Conservation (phyloP, 2,888 invertebrate genomes). For the Rotaria magnacalcarata region DNA sequence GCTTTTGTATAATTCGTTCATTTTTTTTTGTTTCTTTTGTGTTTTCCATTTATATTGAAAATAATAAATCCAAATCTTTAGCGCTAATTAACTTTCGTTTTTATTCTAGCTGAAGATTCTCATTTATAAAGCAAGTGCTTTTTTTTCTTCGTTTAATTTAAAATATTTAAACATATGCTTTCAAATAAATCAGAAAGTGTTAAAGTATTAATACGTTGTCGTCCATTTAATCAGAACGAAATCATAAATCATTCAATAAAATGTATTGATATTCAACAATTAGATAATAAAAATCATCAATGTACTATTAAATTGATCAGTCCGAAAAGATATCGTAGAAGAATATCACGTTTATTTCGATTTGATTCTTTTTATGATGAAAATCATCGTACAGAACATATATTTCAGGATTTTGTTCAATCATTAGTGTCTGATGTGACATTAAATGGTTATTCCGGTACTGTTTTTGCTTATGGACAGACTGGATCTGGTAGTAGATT, state of each 20-base stretch:
- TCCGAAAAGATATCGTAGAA: not conserved
- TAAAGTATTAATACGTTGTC: constrained; percentile 16
- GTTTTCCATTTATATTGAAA: not conserved
- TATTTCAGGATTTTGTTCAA: constrained; percentile 12
- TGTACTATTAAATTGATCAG: not conserved
- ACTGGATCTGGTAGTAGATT: not conserved
- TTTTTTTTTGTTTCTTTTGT: not conserved
- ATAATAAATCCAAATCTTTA: not conserved
- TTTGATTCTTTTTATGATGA: constrained; percentile 14
- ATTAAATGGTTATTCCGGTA: constrained; percentile 10
- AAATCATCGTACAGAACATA: constrained; percentile 21
- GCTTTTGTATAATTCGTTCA: not conserved
- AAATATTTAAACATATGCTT: not conserved
- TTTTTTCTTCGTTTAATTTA: not conserved
- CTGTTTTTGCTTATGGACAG: constrained; percentile 30
- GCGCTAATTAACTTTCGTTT: not conserved
- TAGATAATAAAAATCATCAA: not conserved
- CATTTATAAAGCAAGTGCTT: not conserved
- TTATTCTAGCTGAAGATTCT: not conserved
- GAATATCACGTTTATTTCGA: constrained; percentile 8
- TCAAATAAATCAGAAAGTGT: constrained; percentile 22
- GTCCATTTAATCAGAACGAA: constrained; percentile 19
- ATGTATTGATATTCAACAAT: constrained; percentile 8
- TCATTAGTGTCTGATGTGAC: not conserved
- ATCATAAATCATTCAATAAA: not conserved